Evolutionary conservation across 1,140 invertebrate genomes (phyloP).

Genomic region (Yoshiicerus persimilis): DNA sequence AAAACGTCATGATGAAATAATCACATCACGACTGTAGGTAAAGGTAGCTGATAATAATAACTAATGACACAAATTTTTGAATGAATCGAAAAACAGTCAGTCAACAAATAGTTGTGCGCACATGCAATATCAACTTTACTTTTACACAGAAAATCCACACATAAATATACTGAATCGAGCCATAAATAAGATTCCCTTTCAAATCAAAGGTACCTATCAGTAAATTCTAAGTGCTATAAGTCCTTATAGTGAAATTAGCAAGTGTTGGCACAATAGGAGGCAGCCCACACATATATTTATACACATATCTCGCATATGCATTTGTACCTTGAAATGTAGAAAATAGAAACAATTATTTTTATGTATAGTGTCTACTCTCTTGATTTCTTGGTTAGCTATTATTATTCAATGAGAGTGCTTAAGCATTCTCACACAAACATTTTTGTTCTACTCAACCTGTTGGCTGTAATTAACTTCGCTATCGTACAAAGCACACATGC

Average conservation of each 20-base stretch:
- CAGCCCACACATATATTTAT: background rate
- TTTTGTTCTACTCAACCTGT: background rate
- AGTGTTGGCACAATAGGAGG: no score
- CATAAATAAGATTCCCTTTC: background rate
- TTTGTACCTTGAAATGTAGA: background rate
- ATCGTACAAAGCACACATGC: no score
- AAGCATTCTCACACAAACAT: background rate
- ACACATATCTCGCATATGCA: no score
- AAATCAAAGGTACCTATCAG: background rate
- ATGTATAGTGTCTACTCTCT: background rate
- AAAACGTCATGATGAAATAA: no score
- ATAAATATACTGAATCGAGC: background rate
- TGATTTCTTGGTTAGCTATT: background rate
- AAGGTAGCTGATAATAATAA: background rate
- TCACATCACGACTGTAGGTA: no score
- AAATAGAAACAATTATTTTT: background rate
- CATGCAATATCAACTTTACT: background rate
- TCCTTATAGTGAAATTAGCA: background rate
- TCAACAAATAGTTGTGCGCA: background rate
- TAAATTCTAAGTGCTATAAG: no score
- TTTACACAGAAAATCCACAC: background rate
- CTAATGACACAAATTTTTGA: background rate
- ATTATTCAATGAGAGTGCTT: background rate
- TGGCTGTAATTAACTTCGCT: background rate
- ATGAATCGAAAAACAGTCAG: background rate